These are phyloP conservation scores for Stylophora pistillata DNA, from an alignment of 64 coral and sea anemone genomes.

Conservation along the genomic window DNA sequence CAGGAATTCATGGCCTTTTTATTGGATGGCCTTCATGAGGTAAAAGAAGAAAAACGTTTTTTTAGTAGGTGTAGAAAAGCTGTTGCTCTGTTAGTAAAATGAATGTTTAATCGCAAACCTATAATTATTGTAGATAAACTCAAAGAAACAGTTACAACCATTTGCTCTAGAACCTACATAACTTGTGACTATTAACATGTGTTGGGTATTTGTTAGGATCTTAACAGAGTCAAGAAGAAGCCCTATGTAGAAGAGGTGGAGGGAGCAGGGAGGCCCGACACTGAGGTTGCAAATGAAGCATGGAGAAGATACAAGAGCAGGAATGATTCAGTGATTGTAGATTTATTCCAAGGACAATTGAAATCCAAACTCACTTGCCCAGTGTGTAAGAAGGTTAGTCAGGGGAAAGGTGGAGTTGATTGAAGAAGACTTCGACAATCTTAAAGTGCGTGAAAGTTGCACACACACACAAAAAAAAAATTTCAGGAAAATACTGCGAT, in stretches of 20 bases:
- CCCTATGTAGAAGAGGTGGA: slow-evolving; percentile 87
- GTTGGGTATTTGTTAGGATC: slow-evolving; percentile 25
- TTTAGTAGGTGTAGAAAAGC: no score
- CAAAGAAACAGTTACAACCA: no score
- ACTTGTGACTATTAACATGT: no score
- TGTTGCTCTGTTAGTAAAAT: neutral
- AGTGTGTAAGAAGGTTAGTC: slow-evolving; percentile 72
- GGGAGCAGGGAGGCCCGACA: slow-evolving; percentile 72
- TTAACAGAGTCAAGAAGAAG: slow-evolving; percentile 75
- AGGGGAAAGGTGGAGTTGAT: neutral
- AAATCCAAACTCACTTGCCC: slow-evolving; percentile 90
- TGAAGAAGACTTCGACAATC: neutral
- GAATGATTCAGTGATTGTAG: slow-evolving; percentile 87
- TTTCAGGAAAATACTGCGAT: no score
- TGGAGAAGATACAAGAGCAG: slow-evolving; percentile 83
- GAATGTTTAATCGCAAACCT: neutral
- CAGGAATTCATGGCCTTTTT: slow-evolving; percentile 95
- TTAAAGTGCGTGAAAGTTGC: no score
- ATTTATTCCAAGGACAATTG: slow-evolving; percentile 87
- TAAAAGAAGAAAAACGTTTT: neutral
- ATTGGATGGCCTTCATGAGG: slow-evolving; percentile 92
- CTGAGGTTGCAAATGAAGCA: slow-evolving; percentile 74
- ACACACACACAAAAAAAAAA: no score
- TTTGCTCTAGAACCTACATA: no score
- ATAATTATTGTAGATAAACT: no score